Evolutionary conservation across 2,113 vertebrate species (phyloP).

Genomic region (Picathartes gymnocephalus): DNA sequence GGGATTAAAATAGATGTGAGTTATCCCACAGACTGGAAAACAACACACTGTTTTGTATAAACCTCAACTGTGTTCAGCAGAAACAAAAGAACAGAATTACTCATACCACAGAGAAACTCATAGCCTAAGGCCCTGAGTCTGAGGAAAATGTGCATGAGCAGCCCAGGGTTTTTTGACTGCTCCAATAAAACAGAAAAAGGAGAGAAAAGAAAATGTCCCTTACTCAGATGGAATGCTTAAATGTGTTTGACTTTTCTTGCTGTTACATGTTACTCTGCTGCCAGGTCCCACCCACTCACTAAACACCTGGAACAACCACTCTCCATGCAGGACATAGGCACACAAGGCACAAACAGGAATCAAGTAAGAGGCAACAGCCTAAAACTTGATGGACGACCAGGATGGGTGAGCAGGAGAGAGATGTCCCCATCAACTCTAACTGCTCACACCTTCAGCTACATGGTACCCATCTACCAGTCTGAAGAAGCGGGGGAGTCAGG

Average conservation of each 20-base stretch:
- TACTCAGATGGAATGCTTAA: not conserved
- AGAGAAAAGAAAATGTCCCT: not conserved
- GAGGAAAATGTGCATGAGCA: not conserved
- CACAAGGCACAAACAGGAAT: not conserved
- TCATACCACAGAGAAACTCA: not conserved
- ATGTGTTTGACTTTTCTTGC: not conserved
- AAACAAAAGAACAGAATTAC: not conserved
- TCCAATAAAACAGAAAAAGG: not conserved
- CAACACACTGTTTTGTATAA: not conserved
- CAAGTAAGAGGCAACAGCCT: not conserved
- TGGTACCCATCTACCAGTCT: not conserved
- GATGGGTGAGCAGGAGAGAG: not conserved
- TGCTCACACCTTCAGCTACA: not conserved
- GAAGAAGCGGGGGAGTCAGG: not conserved
- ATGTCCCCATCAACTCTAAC: not conserved
- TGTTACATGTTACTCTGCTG: not conserved
- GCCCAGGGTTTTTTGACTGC: not conserved
- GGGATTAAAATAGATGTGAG: not conserved
- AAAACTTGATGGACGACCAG: not conserved
- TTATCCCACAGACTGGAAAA: not conserved
- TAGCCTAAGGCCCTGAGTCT: not conserved
- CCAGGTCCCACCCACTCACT: not conserved
- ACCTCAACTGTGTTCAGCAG: not conserved
- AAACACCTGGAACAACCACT: not conserved
- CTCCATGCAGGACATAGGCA: not conserved